phyloP scores from a whole-genome alignment of 2,113 vertebrate species.

The Syrrhaptes paradoxus region DNA sequence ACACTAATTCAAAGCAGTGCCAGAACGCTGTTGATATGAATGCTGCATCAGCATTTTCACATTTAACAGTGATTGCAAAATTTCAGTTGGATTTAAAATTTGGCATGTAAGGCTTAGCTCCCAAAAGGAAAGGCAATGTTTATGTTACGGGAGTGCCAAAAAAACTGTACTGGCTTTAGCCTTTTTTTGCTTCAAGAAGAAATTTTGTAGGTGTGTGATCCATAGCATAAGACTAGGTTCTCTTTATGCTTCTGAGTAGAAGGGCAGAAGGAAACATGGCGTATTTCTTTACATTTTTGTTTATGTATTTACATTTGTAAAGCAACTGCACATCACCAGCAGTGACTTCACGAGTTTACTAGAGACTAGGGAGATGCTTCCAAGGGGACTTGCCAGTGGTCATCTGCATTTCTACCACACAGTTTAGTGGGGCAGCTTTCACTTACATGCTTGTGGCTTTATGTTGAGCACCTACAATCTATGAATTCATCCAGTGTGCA shows the following conservation, averaged over 20 bases:
- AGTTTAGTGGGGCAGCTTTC: not conserved
- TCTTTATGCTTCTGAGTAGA: not conserved
- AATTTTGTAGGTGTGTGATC: conserved; percentile 36
- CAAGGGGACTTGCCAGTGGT: not conserved
- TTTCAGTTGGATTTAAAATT: conserved; percentile 63
- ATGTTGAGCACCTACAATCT: not conserved
- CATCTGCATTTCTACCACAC: not conserved
- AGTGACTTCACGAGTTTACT: not conserved
- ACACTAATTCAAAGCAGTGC: conserved; percentile 35
- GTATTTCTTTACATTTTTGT: not conserved
- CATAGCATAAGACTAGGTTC: not conserved
- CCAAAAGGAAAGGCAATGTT: conserved; percentile 57
- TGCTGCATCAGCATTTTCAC: conserved; percentile 60
- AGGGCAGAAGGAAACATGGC: conserved; percentile 7
- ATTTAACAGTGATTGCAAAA: conserved; percentile 60
- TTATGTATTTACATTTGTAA: not conserved
- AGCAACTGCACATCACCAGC: not conserved
- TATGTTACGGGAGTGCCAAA: conserved; percentile 46
- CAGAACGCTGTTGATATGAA: not conserved
- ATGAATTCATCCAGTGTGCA: not conserved
- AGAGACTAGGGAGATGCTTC: not conserved
- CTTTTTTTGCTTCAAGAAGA: not conserved
- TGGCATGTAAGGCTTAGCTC: conserved; percentile 37
- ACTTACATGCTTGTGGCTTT: not conserved
- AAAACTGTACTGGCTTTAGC: conserved; percentile 37